Evolutionary conservation across 2,797 vertebrate species (phyloP).

Genomic region (Danio tinwini): DNA sequence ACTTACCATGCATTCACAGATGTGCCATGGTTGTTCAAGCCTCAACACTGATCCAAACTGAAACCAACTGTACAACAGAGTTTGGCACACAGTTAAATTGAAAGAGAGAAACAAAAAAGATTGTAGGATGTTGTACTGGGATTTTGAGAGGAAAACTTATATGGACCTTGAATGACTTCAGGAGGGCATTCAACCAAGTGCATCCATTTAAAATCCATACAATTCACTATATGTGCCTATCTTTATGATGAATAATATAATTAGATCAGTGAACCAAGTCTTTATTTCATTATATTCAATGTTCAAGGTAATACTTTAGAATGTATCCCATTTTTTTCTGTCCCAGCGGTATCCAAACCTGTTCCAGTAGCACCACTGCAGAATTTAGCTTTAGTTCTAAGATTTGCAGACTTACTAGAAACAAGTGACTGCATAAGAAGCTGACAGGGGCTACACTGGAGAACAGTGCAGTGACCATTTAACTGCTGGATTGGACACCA

Average conservation of each 20-base stretch:
- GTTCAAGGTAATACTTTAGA: neutral
- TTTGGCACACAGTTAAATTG: neutral
- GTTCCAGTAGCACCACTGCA: too few species aligned
- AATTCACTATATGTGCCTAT: conserved; percentile 32
- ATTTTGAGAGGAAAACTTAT: neutral
- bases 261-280: conserved; percentile 4
- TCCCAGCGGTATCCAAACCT: neutral
- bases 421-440: too few species aligned
- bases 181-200: conserved; percentile 10
- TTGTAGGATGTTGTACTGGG: neutral
- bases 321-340: neutral
- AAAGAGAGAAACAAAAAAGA: neutral
- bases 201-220: conserved; percentile 44
- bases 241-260: conserved; percentile 35
- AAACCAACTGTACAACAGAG: neutral
- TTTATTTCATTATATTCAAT: conserved; percentile 4
- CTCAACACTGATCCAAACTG: too few species aligned
- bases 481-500: too few species aligned
- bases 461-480: too few species aligned
- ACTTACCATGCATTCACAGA: too few species aligned
- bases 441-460: too few species aligned
- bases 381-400: too few species aligned
- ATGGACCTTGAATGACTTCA: conserved; percentile 31
- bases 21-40: too few species aligned
- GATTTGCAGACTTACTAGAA: too few species aligned